Evolutionary conservation across 2,797 vertebrate species (phyloP).

Genomic region (Pipistrellus kuhlii): DNA sequence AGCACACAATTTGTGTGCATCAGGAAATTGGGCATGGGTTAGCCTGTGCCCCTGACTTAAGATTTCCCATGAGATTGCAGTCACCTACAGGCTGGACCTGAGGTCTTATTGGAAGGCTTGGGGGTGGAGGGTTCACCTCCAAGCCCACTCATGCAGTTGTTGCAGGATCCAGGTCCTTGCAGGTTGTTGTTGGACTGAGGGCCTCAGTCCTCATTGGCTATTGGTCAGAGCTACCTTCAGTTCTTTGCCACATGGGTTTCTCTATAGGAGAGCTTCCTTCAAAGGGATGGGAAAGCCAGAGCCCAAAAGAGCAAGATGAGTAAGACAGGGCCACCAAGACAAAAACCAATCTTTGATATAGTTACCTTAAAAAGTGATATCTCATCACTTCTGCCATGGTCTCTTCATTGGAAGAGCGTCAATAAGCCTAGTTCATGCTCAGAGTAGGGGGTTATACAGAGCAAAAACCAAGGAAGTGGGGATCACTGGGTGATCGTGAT

Average conservation of each 20-base stretch:
- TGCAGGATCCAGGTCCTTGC: background rate
- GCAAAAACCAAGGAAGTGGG: background rate
- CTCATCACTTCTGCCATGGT: background rate
- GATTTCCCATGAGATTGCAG: background rate
- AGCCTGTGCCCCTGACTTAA: background rate
- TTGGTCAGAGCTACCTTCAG: background rate
- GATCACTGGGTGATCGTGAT: background rate
- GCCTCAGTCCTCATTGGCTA: background rate
- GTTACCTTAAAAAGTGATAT: background rate
- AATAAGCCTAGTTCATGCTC: background rate
- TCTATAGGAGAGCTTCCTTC: background rate
- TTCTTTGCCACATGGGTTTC: background rate
- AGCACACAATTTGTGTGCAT: background rate
- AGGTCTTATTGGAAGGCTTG: background rate
- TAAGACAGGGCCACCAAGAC: background rate
- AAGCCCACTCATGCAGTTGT: background rate
- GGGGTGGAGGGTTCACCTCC: background rate
- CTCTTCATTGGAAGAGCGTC: background rate
- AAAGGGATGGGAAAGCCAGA: background rate
- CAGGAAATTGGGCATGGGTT: background rate
- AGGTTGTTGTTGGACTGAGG: background rate
- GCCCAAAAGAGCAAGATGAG: background rate
- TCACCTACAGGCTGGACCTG: background rate
- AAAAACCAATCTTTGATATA: background rate
- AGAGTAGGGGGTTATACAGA: background rate